Conservation (phyloP, 2,113 vertebrate genomes). For the chimpanzee (Pan troglodytes) region NHGRI_mPanTro3-v2.1_pri NC_072404.2:89817501-89818000, state of each 20-base stretch:
- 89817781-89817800: neutral
- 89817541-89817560: neutral
- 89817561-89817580: neutral
- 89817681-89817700: neutral
- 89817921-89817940: neutral
- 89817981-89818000: neutral
- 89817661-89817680: neutral
- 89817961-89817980: neutral
- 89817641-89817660: neutral
- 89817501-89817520: neutral
- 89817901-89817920: neutral
- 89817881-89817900: neutral
- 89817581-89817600: neutral
- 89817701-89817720: neutral
- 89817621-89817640: neutral
- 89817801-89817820: neutral
- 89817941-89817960: neutral
- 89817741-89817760: neutral
- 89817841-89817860: neutral
- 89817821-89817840: neutral
- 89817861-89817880: neutral
- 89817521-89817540: neutral
- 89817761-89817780: neutral
- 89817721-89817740: neutral
- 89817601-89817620: neutral